These are phyloP conservation scores for Isurus oxyrinchus DNA, from an alignment of 2,113 vertebrate species.

Conservation along the genomic window DNA sequence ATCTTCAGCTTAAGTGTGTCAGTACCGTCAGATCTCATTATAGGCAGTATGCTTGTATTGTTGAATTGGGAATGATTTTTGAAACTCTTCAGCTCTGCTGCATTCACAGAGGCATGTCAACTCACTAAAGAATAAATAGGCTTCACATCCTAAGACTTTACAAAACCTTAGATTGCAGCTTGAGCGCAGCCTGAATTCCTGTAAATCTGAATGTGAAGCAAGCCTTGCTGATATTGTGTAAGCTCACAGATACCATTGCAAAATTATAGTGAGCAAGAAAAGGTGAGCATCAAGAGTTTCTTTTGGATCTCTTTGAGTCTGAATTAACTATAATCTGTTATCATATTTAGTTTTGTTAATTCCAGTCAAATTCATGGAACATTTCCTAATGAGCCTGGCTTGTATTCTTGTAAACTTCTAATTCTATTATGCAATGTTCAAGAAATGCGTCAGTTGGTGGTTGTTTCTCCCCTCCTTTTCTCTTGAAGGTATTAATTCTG, in stretches of 20 bases:
- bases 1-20: conserved; percentile 22
- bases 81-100: conserved; percentile 15
- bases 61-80: conserved; percentile 18
- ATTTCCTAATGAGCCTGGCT: not conserved
- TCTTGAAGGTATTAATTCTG: not conserved
- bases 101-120: conserved; percentile 17
- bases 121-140: not conserved
- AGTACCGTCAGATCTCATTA: not conserved
- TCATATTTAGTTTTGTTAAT: not conserved
- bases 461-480: not conserved
- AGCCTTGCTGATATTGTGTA: not conserved
- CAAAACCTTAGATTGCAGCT: not conserved
- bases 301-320: not conserved
- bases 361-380: not conserved
- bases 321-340: too few species aligned
- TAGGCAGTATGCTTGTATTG: not conserved
- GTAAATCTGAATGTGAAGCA: not conserved
- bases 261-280: not conserved
- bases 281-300: not conserved
- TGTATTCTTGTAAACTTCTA: not conserved
- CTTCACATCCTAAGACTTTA: not conserved
- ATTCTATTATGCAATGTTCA: not conserved
- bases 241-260: not conserved
- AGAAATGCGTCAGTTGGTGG: too few species aligned
- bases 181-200: not conserved